Percentiles rank a stretch among this genome's conserved stretches.
phyloP scores from a whole-genome alignment of 2,888 invertebrate species.

The Cephus sareptanus region DNA sequence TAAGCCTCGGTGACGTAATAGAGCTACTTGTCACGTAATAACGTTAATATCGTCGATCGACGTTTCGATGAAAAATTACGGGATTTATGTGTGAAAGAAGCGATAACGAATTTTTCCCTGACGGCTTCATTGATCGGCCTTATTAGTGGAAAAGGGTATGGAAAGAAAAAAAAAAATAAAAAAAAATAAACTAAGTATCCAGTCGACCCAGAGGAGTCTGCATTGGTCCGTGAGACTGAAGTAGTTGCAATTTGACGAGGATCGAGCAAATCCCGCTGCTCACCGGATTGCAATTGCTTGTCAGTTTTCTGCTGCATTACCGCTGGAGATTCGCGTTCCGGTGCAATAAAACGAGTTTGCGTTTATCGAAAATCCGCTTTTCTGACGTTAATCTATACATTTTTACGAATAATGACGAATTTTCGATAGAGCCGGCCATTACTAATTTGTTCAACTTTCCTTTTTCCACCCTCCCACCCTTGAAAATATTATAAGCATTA shows the following conservation, averaged over 20 bases:
- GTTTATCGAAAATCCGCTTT: background rate
- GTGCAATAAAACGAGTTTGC: background rate
- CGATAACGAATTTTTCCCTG: background rate
- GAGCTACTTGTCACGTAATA: background rate
- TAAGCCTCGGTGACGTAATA: background rate
- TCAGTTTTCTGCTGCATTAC: conserved; percentile 15
- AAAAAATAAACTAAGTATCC: background rate
- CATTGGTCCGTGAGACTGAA: background rate
- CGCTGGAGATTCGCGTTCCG: background rate
- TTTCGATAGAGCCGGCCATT: background rate
- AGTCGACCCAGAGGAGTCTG: background rate
- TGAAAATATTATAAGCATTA: background rate
- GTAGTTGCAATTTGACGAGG: conserved; percentile 12
- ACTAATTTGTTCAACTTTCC: background rate
- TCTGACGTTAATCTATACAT: background rate
- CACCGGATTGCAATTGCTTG: conserved; percentile 16
- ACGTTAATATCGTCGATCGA: background rate
- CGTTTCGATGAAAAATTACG: background rate
- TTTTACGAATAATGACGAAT: background rate
- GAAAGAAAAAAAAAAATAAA: too few relatives aligned
- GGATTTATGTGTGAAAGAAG: background rate
- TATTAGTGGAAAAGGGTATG: background rate
- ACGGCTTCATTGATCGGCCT: background rate
- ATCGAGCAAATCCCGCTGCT: conserved; percentile 9
- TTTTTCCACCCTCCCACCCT: background rate